Evolutionary conservation across 1,140 invertebrate genomes (phyloP), one percentile per base, ranked within the genome.

Genomic region (Macrotrachela quadricornifera): DNA sequence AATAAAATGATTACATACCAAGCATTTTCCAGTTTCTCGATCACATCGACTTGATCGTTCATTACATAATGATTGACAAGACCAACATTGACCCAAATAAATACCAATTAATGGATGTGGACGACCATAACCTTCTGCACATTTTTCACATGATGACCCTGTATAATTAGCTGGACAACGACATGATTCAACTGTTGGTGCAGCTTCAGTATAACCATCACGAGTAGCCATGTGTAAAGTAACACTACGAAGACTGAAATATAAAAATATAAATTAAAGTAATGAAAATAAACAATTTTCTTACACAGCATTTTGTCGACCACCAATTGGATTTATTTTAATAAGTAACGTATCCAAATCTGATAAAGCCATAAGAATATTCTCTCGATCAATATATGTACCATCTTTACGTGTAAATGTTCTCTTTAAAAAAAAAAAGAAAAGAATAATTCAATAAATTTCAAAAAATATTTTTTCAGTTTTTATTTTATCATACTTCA

Each of bases 361-460:
- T 55, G 87, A 85, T 39, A 97, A 69, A 1, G 85, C 83, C 79
- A 94, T 86, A 21, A 96, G 71, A 43, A 96, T 71, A 67, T 90
- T 79, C 62, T 90, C 84, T 13, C 91, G 75, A 54, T 84, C 79
- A 8, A 80, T 70, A 46, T 80, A 37, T 42, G 45, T 78, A 4
- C 85, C 87, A 67, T 91, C 85, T 58, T 76, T 74, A 56, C 80
- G 69, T 62, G 81, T 77, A 84, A 85, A 92, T 59, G 63, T 60
- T 54, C 64, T 62, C 66, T 74, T 58, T 10, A 46, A 55, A 50
- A 56, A 38, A 41, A 47, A 47, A 13, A 6, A 2, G 8, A 30
- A 30, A 30, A 30, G 3, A 30, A 4, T 4, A 4, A 8, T 30
- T 30, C 8, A 4, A 30, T 30, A 2, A 8, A 30, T 30, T 2